phyloP scores from a whole-genome alignment of 2,888 invertebrate species.

The Drosophila paucipuncta region DNA sequence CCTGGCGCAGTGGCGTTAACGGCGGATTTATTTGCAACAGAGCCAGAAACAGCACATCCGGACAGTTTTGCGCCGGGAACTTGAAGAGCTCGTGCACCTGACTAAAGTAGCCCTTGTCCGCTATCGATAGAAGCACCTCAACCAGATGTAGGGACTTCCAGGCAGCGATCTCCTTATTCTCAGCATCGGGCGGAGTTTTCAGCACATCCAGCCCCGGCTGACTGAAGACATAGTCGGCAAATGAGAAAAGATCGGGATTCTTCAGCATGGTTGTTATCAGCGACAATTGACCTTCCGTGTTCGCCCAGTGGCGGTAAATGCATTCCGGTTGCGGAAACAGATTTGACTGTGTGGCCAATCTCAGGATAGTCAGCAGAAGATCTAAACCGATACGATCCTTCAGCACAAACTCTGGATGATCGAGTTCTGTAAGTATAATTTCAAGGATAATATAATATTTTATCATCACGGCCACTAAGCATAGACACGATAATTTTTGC shows the following conservation, averaged over 20 bases:
- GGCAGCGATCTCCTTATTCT: constrained; percentile 96
- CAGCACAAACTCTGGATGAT: constrained; percentile 95
- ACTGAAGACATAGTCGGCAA: constrained; percentile 96
- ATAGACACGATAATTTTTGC: constrained; percentile 1
- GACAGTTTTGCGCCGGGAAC: constrained; percentile 96
- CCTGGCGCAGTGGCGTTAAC: constrained; percentile 92
- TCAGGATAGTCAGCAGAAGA: constrained; percentile 92
- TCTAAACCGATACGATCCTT: constrained; percentile 94
- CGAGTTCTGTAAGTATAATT: constrained; percentile 86
- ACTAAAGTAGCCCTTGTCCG: constrained; percentile 93
- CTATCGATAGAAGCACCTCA: constrained; percentile 93
- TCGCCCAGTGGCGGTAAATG: constrained; percentile 96
- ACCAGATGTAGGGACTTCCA: constrained; percentile 97
- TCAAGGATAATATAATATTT: constrained; percentile 7
- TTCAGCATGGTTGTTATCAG: constrained; percentile 94
- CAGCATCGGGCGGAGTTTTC: constrained; percentile 97
- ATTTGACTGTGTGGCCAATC: constrained; percentile 92
- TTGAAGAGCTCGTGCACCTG: constrained; percentile 94
- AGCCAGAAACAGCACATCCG: constrained; percentile 96
- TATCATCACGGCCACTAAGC: constrained; percentile 1
- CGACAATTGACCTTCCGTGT: constrained; percentile 96
- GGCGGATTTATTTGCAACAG: constrained; percentile 95
- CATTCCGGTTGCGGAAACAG: constrained; percentile 94
- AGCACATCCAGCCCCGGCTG: constrained; percentile 94
- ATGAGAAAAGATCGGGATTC: constrained; percentile 96